Evolutionary conservation across 2,113 vertebrate genomes (phyloP).

Genomic region (Gobiocypris rarus): DNA sequence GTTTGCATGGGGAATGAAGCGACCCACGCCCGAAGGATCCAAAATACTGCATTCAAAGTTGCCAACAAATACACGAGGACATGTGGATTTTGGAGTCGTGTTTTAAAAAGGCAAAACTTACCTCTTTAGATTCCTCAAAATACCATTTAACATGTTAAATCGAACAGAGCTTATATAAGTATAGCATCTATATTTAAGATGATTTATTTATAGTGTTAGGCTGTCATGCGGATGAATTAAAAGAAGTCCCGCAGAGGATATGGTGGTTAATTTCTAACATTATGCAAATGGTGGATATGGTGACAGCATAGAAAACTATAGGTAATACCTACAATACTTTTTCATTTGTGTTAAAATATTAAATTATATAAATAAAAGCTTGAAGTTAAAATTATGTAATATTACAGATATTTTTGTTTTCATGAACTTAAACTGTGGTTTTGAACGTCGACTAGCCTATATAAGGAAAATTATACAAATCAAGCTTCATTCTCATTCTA

Average conservation of each 20-base stretch:
- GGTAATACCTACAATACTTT: not conserved
- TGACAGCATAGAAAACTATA: not conserved
- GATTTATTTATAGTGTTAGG: not conserved
- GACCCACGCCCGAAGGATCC: not conserved
- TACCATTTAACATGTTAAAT: not conserved
- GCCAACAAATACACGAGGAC: conserved; percentile 13
- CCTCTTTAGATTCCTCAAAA: not conserved
- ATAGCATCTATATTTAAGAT: not conserved
- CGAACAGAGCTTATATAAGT: not conserved
- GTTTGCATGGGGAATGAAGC: not conserved
- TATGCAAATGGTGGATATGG: conserved; percentile 46
- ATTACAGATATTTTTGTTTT: not conserved
- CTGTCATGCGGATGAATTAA: not conserved
- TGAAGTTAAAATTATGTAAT: not conserved
- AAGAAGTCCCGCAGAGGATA: conserved; percentile 41
- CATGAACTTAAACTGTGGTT: not conserved
- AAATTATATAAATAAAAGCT: not conserved
- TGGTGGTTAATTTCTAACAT: conserved; percentile 50
- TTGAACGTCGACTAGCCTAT: not conserved
- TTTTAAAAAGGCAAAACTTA: not conserved
- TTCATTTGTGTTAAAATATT: not conserved
- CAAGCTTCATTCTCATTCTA: not conserved
- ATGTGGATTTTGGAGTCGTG: not conserved
- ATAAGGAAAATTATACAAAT: not conserved
- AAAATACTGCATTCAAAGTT: not conserved